phyloP scores from a whole-genome alignment of 2,797 vertebrate species.

The Muscicapa striata region DNA sequence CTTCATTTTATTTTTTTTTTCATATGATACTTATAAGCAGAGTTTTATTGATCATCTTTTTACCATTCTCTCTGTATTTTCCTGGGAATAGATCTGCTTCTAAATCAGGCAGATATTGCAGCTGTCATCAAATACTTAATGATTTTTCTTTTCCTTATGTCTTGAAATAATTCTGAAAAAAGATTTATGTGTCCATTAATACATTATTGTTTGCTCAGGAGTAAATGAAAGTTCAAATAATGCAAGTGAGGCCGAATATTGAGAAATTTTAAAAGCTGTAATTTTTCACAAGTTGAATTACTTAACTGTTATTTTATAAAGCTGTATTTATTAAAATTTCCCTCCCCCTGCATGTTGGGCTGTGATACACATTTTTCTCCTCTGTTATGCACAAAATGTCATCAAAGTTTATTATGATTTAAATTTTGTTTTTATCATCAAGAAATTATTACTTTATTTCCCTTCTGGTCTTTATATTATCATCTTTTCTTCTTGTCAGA shows the following conservation, averaged over 20 bases:
- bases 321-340: neutral
- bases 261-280: conserved; percentile 19
- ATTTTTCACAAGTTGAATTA: conserved; percentile 18
- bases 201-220: conserved; percentile 28
- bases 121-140: conserved; percentile 51
- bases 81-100: conserved; percentile 25
- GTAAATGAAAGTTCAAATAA: conserved; percentile 54
- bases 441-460: neutral
- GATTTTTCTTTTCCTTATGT: conserved; percentile 43
- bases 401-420: neutral
- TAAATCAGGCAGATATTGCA: conserved; percentile 51
- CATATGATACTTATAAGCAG: neutral
- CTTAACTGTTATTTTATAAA: conserved; percentile 15
- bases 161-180: conserved; percentile 44
- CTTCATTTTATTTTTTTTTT: conserved; percentile 30
- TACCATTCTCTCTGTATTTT: conserved; percentile 8
- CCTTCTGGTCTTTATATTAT: neutral
- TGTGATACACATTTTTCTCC: neutral
- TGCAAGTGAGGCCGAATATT: neutral
- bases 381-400: neutral
- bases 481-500: neutral
- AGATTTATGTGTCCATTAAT: conserved; percentile 39
- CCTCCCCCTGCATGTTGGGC: neutral
- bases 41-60: conserved; percentile 56
- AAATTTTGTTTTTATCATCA: neutral